Evolutionary conservation across 2,888 invertebrate species (phyloP).

Genomic region (Cosmorhoe ocellata): DNA sequence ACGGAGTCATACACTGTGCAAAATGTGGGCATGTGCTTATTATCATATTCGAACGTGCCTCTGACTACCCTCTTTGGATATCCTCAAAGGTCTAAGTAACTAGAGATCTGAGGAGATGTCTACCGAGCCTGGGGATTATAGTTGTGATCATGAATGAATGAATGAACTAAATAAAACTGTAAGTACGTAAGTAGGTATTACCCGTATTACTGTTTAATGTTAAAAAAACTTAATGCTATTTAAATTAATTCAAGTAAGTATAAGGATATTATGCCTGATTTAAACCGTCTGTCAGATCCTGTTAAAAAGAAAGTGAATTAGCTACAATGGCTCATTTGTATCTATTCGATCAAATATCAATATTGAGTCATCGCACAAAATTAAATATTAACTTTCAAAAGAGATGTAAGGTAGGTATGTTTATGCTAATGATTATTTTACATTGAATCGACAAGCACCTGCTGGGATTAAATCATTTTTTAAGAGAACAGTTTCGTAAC

Average conservation of each 20-base stretch:
- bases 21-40: too few species aligned
- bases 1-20: too few species aligned
- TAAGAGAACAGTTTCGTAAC: not conserved
- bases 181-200: too few species aligned
- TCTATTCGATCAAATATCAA: slow-evolving; percentile 14
- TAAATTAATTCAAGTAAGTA: not conserved
- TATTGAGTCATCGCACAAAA: slow-evolving; percentile 21
- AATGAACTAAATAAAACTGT: too few species aligned
- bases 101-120: too few species aligned
- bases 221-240: too few species aligned
- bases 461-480: slow-evolving; percentile 6
- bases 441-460: slow-evolving; percentile 12
- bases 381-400: slow-evolving; percentile 16
- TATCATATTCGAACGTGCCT: too few species aligned
- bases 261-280: not conserved
- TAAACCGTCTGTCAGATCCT: slow-evolving; percentile 12
- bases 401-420: slow-evolving; percentile 10
- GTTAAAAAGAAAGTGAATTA: slow-evolving; percentile 27
- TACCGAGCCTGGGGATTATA: too few species aligned
- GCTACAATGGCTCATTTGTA: slow-evolving; percentile 18
- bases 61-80: too few species aligned
- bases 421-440: slow-evolving; percentile 12
- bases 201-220: too few species aligned
- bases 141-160: too few species aligned
- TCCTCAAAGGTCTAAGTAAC: too few species aligned